A percentile compares a stretch with the other conserved stretches of the same genome.
phyloP scores from a whole-genome alignment of 2,113 vertebrate species.

The Petroica traversi region DNA sequence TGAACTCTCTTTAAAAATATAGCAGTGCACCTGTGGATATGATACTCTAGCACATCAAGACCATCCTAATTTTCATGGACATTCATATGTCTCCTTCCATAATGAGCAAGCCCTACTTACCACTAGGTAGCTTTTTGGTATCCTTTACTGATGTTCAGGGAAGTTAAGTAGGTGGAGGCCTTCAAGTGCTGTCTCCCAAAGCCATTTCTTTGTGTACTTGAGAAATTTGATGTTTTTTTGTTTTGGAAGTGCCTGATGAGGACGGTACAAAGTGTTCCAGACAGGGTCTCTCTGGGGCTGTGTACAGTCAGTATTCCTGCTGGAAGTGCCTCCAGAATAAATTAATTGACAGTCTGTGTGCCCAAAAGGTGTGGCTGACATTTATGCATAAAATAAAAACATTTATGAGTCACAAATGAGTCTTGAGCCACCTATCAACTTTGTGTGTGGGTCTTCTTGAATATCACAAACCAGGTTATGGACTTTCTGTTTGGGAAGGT shows the following conservation, averaged over 20 bases:
- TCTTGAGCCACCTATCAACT: neutral
- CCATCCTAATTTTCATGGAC: neutral
- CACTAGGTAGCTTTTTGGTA: neutral
- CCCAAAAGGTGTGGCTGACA: neutral
- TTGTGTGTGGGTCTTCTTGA: neutral
- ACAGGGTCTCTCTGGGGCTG: neutral
- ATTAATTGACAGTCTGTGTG: neutral
- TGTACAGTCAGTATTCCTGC: neutral
- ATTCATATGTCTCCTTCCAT: neutral
- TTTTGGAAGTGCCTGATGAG: neutral
- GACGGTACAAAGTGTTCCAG: neutral
- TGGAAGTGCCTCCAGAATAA: neutral
- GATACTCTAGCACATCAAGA: neutral
- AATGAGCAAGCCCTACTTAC: neutral
- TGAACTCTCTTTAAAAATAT: neutral
- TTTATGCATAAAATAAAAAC: neutral
- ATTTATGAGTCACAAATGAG: neutral
- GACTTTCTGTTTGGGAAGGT: neutral
- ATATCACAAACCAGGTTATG: neutral
- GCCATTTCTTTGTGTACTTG: neutral
- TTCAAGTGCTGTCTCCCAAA: neutral
- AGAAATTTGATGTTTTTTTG: neutral
- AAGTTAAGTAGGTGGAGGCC: neutral
- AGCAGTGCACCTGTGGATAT: neutral
- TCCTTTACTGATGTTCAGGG: neutral